Evolutionary conservation across 2,797 vertebrate species (phyloP).

Genomic region (Anas acuta): DNA sequence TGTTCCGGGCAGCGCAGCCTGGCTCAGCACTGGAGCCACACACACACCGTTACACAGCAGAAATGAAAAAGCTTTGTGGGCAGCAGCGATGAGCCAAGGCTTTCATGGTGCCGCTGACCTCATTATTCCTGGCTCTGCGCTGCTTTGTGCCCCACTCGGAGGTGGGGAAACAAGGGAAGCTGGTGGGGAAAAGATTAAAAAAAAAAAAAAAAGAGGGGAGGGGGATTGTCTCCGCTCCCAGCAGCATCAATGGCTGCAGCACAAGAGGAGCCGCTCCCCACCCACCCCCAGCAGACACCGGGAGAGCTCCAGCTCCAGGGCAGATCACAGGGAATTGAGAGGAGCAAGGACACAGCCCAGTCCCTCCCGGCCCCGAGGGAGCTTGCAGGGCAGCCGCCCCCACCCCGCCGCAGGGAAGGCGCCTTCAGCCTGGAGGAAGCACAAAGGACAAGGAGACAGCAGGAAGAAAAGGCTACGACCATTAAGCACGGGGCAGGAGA

Average conservation of each 20-base stretch:
- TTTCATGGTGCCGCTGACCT: background rate
- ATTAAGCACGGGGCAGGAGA: background rate
- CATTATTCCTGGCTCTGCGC: background rate
- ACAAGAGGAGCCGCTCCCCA: background rate
- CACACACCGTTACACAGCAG: slow-evolving; percentile 39
- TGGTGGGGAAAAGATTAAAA: background rate
- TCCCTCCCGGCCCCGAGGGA: background rate
- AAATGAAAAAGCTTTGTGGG: background rate
- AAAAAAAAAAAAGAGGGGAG: background rate
- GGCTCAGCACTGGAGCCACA: background rate
- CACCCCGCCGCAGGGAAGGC: background rate
- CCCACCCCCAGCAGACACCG: background rate
- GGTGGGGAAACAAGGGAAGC: background rate
- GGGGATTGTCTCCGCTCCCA: background rate
- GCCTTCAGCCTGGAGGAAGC: background rate
- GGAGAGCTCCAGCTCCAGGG: background rate
- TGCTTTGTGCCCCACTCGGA: background rate
- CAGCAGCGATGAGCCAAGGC: background rate
- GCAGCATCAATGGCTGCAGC: background rate
- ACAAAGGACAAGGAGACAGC: background rate
- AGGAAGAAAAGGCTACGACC: background rate
- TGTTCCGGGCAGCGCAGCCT: background rate
- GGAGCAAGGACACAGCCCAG: background rate
- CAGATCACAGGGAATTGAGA: background rate
- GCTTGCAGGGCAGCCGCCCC: background rate